Evolutionary conservation across 2,113 vertebrate genomes (phyloP), one percentile per base, ranked within the genome.

Genomic region (Melanocharis versteri): DNA sequence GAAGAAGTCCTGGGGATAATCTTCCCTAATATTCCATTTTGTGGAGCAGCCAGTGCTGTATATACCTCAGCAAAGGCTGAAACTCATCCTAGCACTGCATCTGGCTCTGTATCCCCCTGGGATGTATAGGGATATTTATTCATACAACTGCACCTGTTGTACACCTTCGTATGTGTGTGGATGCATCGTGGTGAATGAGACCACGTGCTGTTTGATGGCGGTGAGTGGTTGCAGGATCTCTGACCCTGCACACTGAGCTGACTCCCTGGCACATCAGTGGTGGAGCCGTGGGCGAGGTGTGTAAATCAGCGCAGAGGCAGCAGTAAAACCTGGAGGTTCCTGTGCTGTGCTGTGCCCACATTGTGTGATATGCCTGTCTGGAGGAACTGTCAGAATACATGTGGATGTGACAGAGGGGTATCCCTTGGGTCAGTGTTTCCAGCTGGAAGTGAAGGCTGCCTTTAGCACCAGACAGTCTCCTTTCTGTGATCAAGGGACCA

Each of bases 351-450:
- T 45, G 0, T 31, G 26, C 61, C 48, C 5, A 2, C 9, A 37
- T 4, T 35, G 22, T 61, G 37, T 12, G 5, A 20, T 9, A 3
- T 19, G 18, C 53, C 47, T 1, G 0, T 31, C 35, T 7, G 4
- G 53, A 83, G 72, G 33, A 62, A 21, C 68, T 69, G 0, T 56
- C 1, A 5, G 83, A 71, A 35, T 12, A 37, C 15, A 2, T 1
- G n/a, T 0, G 1, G 35, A 4, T 1, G 5, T 0, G 0, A 14
- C 23, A 54, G 19, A 56, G 33, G 13, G 7, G 5, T 66, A 13
- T 53, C 62, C 60, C 15, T 53, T 0, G 5, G 17, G 35, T 87
- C 27, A 6, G 10, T 47, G 65, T 13, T 53, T 69, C 54, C 48
- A 71, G 57, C 2, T 21, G 54, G 31, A 84, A 69, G 18, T 5